Conservation (phyloP, 2,113 vertebrate species). For the Lepus europaeus region DNA sequence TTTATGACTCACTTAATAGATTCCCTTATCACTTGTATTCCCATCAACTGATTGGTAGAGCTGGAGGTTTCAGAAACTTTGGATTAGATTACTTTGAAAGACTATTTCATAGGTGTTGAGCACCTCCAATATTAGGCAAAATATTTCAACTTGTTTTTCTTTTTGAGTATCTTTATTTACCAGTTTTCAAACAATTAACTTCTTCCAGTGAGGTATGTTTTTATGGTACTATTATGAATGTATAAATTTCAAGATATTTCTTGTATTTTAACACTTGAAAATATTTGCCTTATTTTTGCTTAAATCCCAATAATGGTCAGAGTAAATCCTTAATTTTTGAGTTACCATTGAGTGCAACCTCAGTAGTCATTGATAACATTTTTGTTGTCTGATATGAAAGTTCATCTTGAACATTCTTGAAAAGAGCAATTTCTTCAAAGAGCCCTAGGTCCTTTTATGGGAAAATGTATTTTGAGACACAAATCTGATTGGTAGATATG, state of each 20-base stretch:
- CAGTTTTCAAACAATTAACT: conserved; percentile 37
- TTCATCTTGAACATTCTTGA: neutral
- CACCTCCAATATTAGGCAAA: conserved; percentile 10
- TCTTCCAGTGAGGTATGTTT: neutral
- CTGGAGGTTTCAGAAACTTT: conserved; percentile 52
- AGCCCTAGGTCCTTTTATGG: neutral
- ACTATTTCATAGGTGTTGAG: neutral
- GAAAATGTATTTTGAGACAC: conserved; percentile 10
- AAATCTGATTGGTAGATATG: neutral
- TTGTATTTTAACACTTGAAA: neutral
- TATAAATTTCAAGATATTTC: conserved; percentile 33
- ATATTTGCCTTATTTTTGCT: conserved; percentile 39
- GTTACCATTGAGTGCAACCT: neutral
- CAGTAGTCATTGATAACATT: neutral
- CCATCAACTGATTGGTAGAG: conserved; percentile 37
- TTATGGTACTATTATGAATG: neutral
- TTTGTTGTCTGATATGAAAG: conserved; percentile 23
- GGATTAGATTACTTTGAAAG: conserved; percentile 53
- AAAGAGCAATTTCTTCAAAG: conserved; percentile 31
- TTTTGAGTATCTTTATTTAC: neutral
- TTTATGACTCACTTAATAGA: conserved; percentile 37
- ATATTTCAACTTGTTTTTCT: conserved; percentile 36
- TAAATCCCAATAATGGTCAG: neutral
- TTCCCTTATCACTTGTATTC: neutral
- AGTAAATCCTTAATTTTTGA: conserved; percentile 15